Evolutionary conservation across 2,888 invertebrate genomes (phyloP).

Genomic region (Dasypolia templi): DNA sequence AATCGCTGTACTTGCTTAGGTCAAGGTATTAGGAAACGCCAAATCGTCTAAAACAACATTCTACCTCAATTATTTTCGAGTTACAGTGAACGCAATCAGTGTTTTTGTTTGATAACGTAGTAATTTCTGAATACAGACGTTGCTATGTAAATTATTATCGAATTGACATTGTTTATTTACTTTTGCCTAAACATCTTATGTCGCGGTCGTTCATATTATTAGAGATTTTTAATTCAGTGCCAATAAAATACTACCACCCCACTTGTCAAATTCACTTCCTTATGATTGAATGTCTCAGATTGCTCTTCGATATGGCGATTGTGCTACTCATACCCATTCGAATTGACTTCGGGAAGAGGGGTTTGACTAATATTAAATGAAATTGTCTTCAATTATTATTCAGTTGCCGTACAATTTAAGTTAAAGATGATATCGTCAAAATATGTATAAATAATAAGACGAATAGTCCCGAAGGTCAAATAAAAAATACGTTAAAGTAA

Average conservation of each 20-base stretch:
- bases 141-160: slow-evolving; percentile 5
- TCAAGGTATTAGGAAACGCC: slow-evolving; percentile 60
- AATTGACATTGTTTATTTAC: background rate
- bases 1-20: slow-evolving; percentile 51
- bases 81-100: slow-evolving; percentile 48
- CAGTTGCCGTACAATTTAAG: background rate
- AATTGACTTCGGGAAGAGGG: background rate
- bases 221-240: background rate
- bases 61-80: slow-evolving; percentile 62
- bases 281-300: background rate
- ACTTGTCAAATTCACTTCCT: background rate
- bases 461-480: slow-evolving; percentile 3
- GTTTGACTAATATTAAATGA: background rate
- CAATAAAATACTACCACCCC: background rate
- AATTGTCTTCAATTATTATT: background rate
- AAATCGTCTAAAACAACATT: slow-evolving; percentile 54
- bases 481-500: slow-evolving; percentile 14
- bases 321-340: background rate
- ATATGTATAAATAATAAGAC: background rate
- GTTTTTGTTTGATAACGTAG: slow-evolving; percentile 42
- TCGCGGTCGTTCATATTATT: too few relatives aligned
- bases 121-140: slow-evolving; percentile 12
- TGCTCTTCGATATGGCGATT: too few relatives aligned
- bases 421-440: background rate
- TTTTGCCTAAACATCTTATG: too few relatives aligned